Evolutionary conservation across 2,113 vertebrate species (phyloP).

Genomic region (Theristicus caerulescens): DNA sequence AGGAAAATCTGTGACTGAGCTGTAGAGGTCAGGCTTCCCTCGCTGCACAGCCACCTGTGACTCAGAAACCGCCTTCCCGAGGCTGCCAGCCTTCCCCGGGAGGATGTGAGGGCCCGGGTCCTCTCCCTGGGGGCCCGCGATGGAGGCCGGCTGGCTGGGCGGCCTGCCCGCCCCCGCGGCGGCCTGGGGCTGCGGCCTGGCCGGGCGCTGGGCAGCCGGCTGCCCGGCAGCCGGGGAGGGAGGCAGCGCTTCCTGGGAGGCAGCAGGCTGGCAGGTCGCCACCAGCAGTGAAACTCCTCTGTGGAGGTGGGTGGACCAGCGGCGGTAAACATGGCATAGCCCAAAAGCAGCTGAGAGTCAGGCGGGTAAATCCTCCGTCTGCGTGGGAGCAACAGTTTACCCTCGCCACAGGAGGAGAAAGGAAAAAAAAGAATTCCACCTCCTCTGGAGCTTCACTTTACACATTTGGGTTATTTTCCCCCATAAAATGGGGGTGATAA

Average conservation of each 20-base stretch:
- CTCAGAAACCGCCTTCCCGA: rapidly evolving
- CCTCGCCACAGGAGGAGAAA: rapidly evolving
- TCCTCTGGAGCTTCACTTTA: not conserved
- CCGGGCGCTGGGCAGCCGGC: rapidly evolving
- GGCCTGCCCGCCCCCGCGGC: rapidly evolving
- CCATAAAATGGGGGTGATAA: not conserved
- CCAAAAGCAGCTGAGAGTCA: not conserved
- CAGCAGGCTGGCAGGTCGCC: not conserved
- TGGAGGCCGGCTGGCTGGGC: not conserved
- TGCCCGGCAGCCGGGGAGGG: rapidly evolving
- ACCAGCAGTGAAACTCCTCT: not conserved
- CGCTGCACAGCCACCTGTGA: not conserved
- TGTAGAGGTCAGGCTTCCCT: constrained; percentile 70
- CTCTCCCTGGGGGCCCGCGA: not conserved
- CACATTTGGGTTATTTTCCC: rapidly evolving
- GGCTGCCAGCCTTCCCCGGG: no score
- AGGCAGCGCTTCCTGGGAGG: not conserved
- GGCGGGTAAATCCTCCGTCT: not conserved
- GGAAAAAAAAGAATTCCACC: no score
- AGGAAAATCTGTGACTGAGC: not conserved
- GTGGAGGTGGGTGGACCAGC: not conserved
- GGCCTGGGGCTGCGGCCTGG: not conserved
- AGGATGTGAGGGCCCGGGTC: not conserved
- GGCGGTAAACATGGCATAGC: not conserved
- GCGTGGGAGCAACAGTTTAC: not conserved